A percentile compares a stretch with the other conserved stretches of the same genome.
These are phyloP conservation scores for Zaprionus lachaisei DNA, from an alignment of 1,140 invertebrate genomes.

Conservation along the genomic window DNA sequence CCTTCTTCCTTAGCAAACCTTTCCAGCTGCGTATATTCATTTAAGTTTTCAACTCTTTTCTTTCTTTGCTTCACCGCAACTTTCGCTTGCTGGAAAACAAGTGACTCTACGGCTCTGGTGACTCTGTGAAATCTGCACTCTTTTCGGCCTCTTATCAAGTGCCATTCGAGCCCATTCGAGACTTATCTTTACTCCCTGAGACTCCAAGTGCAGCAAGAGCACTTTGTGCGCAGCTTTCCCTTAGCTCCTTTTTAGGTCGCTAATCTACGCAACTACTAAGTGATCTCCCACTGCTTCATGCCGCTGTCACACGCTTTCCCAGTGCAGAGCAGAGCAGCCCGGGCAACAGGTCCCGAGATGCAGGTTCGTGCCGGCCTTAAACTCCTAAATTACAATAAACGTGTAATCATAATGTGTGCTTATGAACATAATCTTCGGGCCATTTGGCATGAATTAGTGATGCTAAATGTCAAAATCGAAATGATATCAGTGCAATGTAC, in stretches of 20 bases:
- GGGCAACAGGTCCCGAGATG: constrained; percentile 18
- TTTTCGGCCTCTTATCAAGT: constrained; percentile 8
- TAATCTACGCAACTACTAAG: constrained; percentile 42
- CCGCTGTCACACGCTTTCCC: constrained; percentile 42
- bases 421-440: constrained; percentile 82
- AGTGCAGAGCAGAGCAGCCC: neutral
- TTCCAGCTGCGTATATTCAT: neutral
- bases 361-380: constrained; percentile 37
- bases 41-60: neutral
- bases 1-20: neutral
- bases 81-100: neutral
- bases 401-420: constrained; percentile 84
- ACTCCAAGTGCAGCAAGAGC: constrained; percentile 1
- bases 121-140: constrained; percentile 29
- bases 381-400: constrained; percentile 84
- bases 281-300: constrained; percentile 20
- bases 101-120: neutral
- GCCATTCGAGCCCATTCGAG: neutral
- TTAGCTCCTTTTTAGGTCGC: constrained; percentile 43
- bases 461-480: constrained; percentile 78
- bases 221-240: constrained; percentile 47
- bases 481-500: constrained; percentile 56
- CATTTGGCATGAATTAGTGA: constrained; percentile 82
- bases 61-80: neutral
- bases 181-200: constrained; percentile 31